Conservation (phyloP, 2,888 invertebrate genomes). For the Drosophila kambysellisi region DNA sequence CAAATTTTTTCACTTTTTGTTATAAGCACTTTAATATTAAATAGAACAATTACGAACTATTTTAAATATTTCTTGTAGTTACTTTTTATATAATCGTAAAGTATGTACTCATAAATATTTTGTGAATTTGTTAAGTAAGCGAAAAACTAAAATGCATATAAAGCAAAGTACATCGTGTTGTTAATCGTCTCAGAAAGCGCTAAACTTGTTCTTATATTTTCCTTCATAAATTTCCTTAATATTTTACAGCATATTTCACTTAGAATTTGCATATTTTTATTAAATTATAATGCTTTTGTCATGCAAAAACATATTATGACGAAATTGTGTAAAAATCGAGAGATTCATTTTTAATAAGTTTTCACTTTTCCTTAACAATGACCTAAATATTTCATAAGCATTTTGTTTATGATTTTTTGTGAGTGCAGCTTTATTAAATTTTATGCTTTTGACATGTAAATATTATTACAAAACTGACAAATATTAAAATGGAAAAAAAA, state of each 20-base stretch:
- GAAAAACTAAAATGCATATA: not conserved
- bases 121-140: not conserved
- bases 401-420: not conserved
- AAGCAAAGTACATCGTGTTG: too few relatives aligned
- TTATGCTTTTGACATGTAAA: slow-evolving; percentile 16
- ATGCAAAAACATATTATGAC: not conserved
- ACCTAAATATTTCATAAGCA: slow-evolving; percentile 1
- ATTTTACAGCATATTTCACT: not conserved
- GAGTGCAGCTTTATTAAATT: slow-evolving; percentile 16
- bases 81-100: not conserved
- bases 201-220: not conserved
- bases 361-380: not conserved
- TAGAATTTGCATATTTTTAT: not conserved
- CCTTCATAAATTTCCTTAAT: not conserved
- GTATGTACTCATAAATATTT: not conserved
- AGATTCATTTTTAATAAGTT: not conserved
- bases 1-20: not conserved
- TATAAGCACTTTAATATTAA: not conserved
- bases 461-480: slow-evolving; percentile 10
- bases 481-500: not conserved
- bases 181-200: not conserved
- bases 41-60: not conserved
- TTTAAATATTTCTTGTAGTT: not conserved
- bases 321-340: not conserved
- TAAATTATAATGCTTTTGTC: not conserved